A percentile compares a stretch with the other conserved stretches of the same genome.
These are phyloP conservation scores for Marronus borbonicus DNA, from an alignment of 2,888 invertebrate genomes.

Conservation along the genomic window DNA sequence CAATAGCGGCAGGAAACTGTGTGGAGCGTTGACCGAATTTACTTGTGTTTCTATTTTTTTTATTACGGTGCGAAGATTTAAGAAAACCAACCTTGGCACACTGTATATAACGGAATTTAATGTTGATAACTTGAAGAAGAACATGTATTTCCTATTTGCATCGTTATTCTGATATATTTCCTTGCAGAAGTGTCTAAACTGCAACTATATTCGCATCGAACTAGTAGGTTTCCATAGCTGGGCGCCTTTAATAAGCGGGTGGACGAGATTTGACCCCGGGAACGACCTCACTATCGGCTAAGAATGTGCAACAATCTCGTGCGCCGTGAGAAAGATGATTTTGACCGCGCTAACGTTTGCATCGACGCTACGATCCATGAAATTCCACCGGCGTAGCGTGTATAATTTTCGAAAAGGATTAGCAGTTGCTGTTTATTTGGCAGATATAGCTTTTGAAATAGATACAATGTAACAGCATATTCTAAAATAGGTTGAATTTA, in stretches of 20 bases:
- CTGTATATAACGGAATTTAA: conserved; percentile 13
- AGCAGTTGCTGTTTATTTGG: not conserved
- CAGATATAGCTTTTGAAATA: not conserved
- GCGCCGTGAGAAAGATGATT: conserved; percentile 54
- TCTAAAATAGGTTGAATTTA: no score
- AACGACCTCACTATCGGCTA: conserved; percentile 50
- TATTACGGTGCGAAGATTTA: conserved; percentile 7
- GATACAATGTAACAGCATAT: no score
- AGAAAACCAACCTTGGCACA: conserved; percentile 25
- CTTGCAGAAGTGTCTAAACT: not conserved
- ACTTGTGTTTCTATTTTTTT: conserved; percentile 14
- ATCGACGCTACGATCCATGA: conserved; percentile 22
- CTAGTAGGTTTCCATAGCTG: conserved; percentile 24
- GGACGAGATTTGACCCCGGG: conserved; percentile 50
- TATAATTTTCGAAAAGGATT: conserved; percentile 4
- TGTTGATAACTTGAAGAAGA: not conserved
- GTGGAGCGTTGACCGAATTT: conserved; percentile 9
- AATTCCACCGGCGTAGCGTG: not conserved
- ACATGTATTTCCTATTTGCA: not conserved
- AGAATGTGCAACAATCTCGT: conserved; percentile 52
- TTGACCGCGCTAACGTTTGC: conserved; percentile 16
- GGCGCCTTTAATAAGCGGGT: conserved; percentile 50
- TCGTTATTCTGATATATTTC: not conserved
- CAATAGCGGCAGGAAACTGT: not conserved
- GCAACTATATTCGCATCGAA: conserved; percentile 14